Percentiles rank a stretch among this genome's conserved stretches.
Evolutionary conservation across 2,797 vertebrate species (phyloP).

Genomic region (Okamejei kenojei): DNA sequence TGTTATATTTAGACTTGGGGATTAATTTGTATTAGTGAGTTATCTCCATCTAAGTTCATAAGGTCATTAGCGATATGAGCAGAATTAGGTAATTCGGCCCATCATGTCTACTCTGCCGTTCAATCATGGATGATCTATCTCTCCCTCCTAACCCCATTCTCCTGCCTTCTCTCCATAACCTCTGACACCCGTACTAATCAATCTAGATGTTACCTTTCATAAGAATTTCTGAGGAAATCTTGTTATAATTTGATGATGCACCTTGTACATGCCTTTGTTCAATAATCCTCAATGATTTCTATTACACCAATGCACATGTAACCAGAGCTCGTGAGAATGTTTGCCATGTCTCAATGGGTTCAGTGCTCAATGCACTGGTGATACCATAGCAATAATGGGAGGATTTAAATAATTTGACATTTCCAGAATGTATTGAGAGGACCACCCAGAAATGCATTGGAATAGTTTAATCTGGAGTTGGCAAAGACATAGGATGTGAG

Average conservation of each 20-base stretch:
- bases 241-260: not conserved
- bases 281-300: not conserved
- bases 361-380: not conserved
- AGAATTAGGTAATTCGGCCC: too few relatives aligned
- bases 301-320: not conserved
- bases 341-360: not conserved
- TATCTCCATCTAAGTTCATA: not conserved
- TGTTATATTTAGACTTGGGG: not conserved
- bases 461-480: too few relatives aligned
- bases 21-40: not conserved
- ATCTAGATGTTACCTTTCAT: not conserved
- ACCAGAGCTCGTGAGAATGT: not conserved
- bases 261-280: not conserved
- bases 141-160: too few relatives aligned
- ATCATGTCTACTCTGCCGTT: too few relatives aligned
- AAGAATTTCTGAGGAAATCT: not conserved
- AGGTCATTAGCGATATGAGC: too few relatives aligned
- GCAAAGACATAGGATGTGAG: too few relatives aligned
- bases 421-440: too few relatives aligned
- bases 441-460: too few relatives aligned
- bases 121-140: too few relatives aligned
- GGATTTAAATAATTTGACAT: too few relatives aligned
- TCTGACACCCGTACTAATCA: too few relatives aligned
- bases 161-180: too few relatives aligned
- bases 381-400: not conserved